phyloP scores from a whole-genome alignment of 2,888 invertebrate genomes.

The Mesoligia furuncula region DNA sequence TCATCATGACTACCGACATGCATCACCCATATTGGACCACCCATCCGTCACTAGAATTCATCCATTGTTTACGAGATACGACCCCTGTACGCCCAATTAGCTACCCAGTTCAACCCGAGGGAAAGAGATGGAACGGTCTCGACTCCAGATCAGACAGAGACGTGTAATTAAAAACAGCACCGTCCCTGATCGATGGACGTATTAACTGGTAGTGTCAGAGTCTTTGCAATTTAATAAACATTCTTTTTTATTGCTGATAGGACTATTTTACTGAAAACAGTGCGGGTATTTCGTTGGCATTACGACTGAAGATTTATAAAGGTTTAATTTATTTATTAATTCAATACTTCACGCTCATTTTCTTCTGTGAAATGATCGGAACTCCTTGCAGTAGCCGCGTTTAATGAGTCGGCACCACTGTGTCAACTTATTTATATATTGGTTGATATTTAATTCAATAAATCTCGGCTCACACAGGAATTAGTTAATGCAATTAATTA shows the following conservation, averaged over 20 bases:
- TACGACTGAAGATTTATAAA: neutral
- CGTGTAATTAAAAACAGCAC: slow-evolving; percentile 69
- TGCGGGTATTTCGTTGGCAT: neutral
- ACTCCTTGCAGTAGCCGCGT: neutral
- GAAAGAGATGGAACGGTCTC: slow-evolving; percentile 62
- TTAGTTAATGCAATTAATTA: too few relatives aligned
- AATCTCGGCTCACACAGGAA: neutral
- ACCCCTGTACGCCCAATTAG: slow-evolving; percentile 59
- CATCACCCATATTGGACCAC: slow-evolving; percentile 31
- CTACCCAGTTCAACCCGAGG: slow-evolving; percentile 42
- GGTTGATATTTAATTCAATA: neutral
- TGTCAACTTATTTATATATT: neutral
- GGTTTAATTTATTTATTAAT: slow-evolving; percentile 2
- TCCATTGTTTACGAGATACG: slow-evolving; percentile 58
- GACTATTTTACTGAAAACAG: neutral
- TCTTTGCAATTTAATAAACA: slow-evolving; percentile 39
- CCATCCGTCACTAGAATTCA: slow-evolving; percentile 55
- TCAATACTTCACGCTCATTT: slow-evolving; percentile 4
- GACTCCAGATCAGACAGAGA: slow-evolving; percentile 68
- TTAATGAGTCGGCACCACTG: slow-evolving; percentile 12
- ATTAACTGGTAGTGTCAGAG: slow-evolving; percentile 34
- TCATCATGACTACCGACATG: slow-evolving; percentile 17
- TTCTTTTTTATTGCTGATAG: slow-evolving; percentile 25
- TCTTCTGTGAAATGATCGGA: neutral
- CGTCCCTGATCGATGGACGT: slow-evolving; percentile 66